Conservation (phyloP, 2,113 vertebrate species). For the Petroica traversi region DNA sequence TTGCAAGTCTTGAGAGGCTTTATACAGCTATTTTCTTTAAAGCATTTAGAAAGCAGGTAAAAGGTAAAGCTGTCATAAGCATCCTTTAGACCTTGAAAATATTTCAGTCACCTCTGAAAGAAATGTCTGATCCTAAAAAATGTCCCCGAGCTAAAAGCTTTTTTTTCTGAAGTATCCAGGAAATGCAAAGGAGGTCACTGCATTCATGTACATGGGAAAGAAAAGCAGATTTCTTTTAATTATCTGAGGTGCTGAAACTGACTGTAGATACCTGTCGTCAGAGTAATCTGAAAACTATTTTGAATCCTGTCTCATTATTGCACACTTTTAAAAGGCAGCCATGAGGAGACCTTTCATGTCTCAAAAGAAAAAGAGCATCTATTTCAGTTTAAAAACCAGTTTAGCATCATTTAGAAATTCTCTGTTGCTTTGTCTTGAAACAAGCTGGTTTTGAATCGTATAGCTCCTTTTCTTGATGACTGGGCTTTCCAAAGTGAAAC, state of each 20-base stretch:
- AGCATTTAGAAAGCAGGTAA: background rate
- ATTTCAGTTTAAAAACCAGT: background rate
- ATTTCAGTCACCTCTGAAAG: background rate
- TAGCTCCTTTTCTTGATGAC: background rate
- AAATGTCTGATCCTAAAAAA: background rate
- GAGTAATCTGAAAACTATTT: background rate
- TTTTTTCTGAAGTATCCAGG: background rate
- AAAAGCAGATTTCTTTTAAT: background rate
- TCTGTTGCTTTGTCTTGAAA: background rate
- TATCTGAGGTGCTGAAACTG: background rate
- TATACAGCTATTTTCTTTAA: background rate
- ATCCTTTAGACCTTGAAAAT: background rate
- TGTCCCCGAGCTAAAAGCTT: background rate
- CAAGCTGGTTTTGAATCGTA: background rate
- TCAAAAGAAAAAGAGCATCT: background rate
- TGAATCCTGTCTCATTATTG: background rate
- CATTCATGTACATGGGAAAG: background rate
- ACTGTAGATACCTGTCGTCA: background rate
- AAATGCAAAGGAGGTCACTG: background rate
- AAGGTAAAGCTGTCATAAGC: background rate
- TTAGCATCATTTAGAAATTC: background rate
- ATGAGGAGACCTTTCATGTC: background rate
- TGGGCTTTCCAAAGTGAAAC: background rate
- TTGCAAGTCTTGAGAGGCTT: background rate
- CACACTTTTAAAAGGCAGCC: background rate